Conservation (phyloP, 2,888 invertebrate species). For the Ectemnius lituratus region DNA sequence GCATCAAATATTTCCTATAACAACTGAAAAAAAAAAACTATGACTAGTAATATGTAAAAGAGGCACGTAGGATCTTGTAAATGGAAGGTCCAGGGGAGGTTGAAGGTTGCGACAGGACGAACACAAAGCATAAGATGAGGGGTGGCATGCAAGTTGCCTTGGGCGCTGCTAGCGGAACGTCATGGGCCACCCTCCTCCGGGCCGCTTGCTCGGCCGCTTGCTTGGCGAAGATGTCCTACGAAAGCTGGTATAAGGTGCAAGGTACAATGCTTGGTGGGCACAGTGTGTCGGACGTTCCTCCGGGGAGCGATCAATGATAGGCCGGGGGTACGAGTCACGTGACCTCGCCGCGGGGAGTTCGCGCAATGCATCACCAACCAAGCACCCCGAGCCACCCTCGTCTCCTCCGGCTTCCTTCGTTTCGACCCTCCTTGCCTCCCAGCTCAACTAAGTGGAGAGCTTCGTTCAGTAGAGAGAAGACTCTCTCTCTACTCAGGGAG, state of each 20-base stretch:
- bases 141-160: constrained; percentile 15
- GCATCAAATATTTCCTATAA: too few relatives aligned
- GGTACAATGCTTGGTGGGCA: constrained; percentile 64
- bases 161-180: constrained; percentile 33
- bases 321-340: constrained; percentile 75
- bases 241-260: constrained; percentile 62
- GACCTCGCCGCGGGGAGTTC: constrained; percentile 75
- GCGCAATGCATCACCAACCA: constrained; percentile 77
- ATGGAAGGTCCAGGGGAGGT: not conserved
- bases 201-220: constrained; percentile 8
- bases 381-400: constrained; percentile 64
- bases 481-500: constrained; percentile 16
- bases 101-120: not conserved
- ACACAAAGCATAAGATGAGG: constrained; percentile 44
- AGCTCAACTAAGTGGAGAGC: constrained; percentile 13
- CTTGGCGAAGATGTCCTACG: constrained; percentile 46
- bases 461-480: not conserved
- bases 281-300: constrained; percentile 74
- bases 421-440: constrained; percentile 20
- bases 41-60: too few relatives aligned
- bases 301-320: constrained; percentile 77
- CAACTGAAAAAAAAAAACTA: too few relatives aligned
- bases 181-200: constrained; percentile 16
- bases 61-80: too few relatives aligned
- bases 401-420: constrained; percentile 34